Percentiles rank a stretch among this genome's conserved stretches.
Conservation (phyloP, 2,888 invertebrate species). For the Leucoma salicis region DNA sequence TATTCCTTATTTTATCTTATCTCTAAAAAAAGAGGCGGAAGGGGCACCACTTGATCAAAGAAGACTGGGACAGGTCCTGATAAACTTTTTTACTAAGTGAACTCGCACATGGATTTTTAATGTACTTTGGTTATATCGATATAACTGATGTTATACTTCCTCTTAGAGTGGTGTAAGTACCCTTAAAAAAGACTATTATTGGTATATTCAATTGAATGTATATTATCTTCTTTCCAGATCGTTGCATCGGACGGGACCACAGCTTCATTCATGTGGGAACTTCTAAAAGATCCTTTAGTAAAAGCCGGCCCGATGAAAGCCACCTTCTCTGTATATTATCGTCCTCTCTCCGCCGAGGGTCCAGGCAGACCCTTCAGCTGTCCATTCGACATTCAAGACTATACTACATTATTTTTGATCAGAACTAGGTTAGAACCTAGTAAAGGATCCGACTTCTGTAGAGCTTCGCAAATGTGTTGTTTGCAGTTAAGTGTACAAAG, state of each 20-base stretch:
- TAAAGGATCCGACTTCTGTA: slow-evolving; percentile 91
- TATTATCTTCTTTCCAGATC: slow-evolving; percentile 64
- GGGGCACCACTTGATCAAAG: too few species aligned
- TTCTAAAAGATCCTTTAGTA: slow-evolving; percentile 84
- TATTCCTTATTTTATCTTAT: too few species aligned
- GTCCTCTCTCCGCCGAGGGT: slow-evolving; percentile 49
- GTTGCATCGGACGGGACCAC: slow-evolving; percentile 87
- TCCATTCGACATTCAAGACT: slow-evolving; percentile 90
- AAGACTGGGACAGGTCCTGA: too few species aligned
- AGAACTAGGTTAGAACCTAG: slow-evolving; percentile 89
- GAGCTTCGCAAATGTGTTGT: slow-evolving; percentile 94
- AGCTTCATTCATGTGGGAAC: slow-evolving; percentile 93
- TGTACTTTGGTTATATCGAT: too few species aligned
- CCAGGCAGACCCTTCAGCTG: slow-evolving; percentile 81
- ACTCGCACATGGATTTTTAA: too few species aligned
- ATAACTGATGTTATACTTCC: too few species aligned
- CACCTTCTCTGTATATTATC: slow-evolving; percentile 63
- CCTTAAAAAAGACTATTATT: too few species aligned
- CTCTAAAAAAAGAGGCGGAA: too few species aligned
- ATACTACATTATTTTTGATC: slow-evolving; percentile 92
- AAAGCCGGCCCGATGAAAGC: slow-evolving; percentile 79
- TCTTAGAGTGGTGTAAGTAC: too few species aligned
- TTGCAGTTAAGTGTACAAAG: slow-evolving; percentile 88
- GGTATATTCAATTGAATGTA: too few species aligned
- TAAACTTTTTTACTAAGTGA: too few species aligned